Percentiles rank a stretch among this genome's conserved stretches.
Evolutionary conservation across 1,140 invertebrate genomes (phyloP).

Genomic region (Varroa destructor): DNA sequence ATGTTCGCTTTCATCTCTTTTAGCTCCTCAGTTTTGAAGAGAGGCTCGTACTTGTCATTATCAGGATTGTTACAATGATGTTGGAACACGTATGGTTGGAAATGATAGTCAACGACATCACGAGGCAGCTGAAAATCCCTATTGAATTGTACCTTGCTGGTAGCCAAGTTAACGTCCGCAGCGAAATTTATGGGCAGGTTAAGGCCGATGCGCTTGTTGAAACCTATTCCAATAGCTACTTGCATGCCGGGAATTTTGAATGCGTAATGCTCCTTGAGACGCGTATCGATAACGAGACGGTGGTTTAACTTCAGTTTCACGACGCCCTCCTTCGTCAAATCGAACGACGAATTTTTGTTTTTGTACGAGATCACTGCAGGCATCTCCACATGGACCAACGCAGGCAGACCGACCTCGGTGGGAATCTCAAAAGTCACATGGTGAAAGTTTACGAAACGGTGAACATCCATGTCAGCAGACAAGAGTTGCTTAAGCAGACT

Average conservation of each 20-base stretch:
- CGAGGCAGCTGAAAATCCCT: neutral
- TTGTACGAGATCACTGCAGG: neutral
- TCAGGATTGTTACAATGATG: neutral
- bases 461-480: neutral
- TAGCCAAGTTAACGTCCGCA: neutral
- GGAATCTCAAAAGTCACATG: neutral
- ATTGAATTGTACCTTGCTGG: constrained; percentile 1
- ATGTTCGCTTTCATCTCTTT: neutral
- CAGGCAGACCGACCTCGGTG: neutral
- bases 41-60: neutral
- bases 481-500: neutral
- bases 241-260: neutral
- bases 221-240: neutral
- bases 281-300: neutral
- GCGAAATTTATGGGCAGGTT: constrained; percentile 3
- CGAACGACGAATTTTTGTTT: neutral
- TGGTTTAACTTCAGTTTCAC: constrained; percentile 20
- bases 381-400: constrained; percentile 7
- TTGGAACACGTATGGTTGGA: neutral
- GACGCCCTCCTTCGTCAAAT: neutral
- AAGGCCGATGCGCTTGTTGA: neutral
- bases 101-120: neutral
- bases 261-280: neutral
- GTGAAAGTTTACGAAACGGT: neutral
- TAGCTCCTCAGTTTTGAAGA: neutral